Percentiles rank a stretch among this genome's conserved stretches.
Evolutionary conservation across 2,888 invertebrate species (phyloP).

Genomic region (Mythimna albipuncta): DNA sequence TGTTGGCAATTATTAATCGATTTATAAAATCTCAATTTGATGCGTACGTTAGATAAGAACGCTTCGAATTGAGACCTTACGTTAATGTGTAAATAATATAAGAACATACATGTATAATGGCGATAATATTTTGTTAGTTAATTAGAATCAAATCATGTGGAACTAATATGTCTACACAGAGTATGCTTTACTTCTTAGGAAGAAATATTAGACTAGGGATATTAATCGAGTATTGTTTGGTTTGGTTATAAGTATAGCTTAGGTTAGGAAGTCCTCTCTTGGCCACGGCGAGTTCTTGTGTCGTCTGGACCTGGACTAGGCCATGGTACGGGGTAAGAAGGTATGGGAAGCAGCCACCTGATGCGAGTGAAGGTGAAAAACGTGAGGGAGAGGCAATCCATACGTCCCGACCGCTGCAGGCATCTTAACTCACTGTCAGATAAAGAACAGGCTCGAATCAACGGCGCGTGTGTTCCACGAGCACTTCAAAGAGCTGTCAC

Average conservation of each 20-base stretch:
- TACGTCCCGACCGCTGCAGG: too few species aligned
- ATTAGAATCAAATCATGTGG: neutral
- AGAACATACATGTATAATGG: neutral
- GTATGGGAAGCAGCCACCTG: too few species aligned
- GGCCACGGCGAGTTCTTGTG: too few species aligned
- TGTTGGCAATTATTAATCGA: conserved; percentile 33
- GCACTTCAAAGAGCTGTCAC: too few species aligned
- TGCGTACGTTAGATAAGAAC: conserved; percentile 24
- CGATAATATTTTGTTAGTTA: neutral
- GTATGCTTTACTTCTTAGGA: neutral
- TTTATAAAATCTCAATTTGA: conserved; percentile 33
- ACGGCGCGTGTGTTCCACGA: too few species aligned
- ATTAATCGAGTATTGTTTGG: neutral
- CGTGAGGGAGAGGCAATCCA: too few species aligned
- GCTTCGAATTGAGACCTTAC: conserved; percentile 13
- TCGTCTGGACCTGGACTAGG: too few species aligned
- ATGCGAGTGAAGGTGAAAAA: too few species aligned
- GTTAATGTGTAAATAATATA: conserved; percentile 7
- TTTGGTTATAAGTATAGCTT: neutral
- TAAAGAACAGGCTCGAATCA: too few species aligned
- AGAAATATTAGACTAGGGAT: neutral
- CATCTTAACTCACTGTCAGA: too few species aligned
- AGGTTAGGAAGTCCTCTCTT: too few species aligned
- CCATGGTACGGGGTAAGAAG: too few species aligned
- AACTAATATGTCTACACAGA: neutral